A percentile compares a stretch with the other conserved stretches of the same genome.
phyloP scores from a whole-genome alignment of 2,797 vertebrate species.

The Borostomias antarcticus region DNA sequence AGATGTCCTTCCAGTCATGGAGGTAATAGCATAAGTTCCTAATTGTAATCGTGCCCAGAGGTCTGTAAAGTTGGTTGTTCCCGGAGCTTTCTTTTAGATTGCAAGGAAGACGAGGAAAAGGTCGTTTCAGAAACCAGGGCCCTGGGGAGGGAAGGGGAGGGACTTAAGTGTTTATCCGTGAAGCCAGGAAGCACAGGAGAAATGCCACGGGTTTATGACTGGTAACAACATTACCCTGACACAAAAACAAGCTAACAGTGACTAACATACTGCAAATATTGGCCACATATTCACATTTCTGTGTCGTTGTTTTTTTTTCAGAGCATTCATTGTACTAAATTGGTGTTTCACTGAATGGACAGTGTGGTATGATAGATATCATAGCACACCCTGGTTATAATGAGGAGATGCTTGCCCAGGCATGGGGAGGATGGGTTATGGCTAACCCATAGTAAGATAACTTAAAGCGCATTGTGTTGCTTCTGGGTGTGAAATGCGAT shows the following conservation, averaged over 20 bases:
- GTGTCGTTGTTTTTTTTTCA: too few relatives aligned
- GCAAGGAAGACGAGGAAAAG: slow-evolving; percentile 61
- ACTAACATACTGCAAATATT: too few relatives aligned
- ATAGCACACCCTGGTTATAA: background rate
- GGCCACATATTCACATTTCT: too few relatives aligned
- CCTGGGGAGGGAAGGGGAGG: slow-evolving; percentile 6
- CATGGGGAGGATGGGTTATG: background rate
- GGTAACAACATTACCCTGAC: background rate
- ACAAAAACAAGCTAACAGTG: background rate
- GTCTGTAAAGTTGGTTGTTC: slow-evolving; percentile 31
- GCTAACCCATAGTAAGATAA: slow-evolving; percentile 12
- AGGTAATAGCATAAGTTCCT: slow-evolving; percentile 27
- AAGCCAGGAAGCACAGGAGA: background rate
- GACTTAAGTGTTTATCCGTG: slow-evolving; percentile 13
- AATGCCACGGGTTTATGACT: background rate
- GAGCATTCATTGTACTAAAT: too few relatives aligned
- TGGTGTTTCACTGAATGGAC: too few relatives aligned
- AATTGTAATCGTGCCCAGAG: slow-evolving; percentile 41
- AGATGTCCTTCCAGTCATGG: background rate
- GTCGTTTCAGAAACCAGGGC: slow-evolving; percentile 54
- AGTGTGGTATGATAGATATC: background rate
- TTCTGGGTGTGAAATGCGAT: too few relatives aligned
- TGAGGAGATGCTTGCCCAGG: background rate
- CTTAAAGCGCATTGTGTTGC: too few relatives aligned
- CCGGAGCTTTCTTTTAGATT: slow-evolving; percentile 32